Evolutionary conservation across 2,797 vertebrate genomes (phyloP), one percentile per base, ranked within the genome.

Genomic region (Sebastes kiyomatsui): DNA sequence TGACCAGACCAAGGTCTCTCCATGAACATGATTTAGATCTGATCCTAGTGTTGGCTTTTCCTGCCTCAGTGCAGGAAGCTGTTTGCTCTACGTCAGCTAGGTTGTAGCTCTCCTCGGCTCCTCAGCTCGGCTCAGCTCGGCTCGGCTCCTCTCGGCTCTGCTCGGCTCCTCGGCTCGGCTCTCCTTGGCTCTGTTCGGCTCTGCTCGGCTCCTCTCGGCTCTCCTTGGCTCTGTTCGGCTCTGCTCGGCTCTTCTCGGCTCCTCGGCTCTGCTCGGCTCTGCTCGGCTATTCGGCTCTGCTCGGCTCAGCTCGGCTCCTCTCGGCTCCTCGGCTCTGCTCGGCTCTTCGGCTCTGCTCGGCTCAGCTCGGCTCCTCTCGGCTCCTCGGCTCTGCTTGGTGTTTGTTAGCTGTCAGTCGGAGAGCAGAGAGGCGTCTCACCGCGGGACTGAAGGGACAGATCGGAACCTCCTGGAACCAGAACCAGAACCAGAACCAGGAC

Each of bases 391-490:
- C 32, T 4, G 32, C 35, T 60, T 14, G 49, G 32, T 38, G 35
- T 38, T 38, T 46, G 64, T 67, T 46, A 3, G 64, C 69, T n/a
- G 79, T 61, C 72, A 56, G 81, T 46, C 14, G 16, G 38, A 56
- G 75, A 84, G 3, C 71, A 18, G 58, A 67, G 65, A 7, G 38
- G 22, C n/a, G 71, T 58, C 14, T 89, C 67, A 61, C 42, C 18
- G 64, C 61, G 16, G 79, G 10, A 7, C 28, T 0, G 66, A 33
- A 56, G 18, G 2, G 2, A 30, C 67, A 4, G 30, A 62, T 30
- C 8, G 55, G 20, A 82, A 8, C 46, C 27, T 16, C 14, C 16
- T 6, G 72, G 75, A 12, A 73, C 54, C 32, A 33, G 32, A 33
- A 32, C 8, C 30, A 32, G 7, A 2, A 32, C 30, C 32, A 9